Evolutionary conservation across 1,140 invertebrate species (phyloP).

Genomic region (Zaprionus africanus): DNA sequence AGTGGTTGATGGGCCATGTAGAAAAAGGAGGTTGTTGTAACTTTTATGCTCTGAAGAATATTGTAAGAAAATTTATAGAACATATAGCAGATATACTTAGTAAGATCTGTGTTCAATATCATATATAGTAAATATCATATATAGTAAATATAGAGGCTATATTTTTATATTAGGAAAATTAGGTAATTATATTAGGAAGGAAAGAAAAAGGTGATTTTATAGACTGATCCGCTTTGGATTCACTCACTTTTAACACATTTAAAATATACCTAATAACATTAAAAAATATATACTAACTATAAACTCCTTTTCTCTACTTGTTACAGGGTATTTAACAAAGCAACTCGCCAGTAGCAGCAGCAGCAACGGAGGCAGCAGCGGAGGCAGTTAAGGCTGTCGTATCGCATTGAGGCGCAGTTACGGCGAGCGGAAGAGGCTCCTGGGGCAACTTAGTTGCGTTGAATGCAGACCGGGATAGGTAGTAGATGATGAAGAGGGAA

Average conservation of each 20-base stretch:
- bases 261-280: not conserved
- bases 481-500: not conserved
- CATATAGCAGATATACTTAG: not conserved
- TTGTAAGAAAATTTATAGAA: not conserved
- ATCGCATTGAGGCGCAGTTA: constrained; percentile 19
- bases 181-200: too few species aligned
- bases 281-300: too few species aligned
- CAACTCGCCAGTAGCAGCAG: not conserved
- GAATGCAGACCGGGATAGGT: not conserved
- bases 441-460: constrained; percentile 21
- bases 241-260: not conserved
- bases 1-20: not conserved
- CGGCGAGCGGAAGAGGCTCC: constrained; percentile 34
- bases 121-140: too few species aligned
- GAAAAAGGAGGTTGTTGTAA: not conserved
- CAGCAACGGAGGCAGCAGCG: not conserved
- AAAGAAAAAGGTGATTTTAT: not conserved
- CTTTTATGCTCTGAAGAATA: not conserved
- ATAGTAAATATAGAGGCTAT: too few species aligned
- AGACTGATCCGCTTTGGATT: too few species aligned
- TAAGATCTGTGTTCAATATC: not conserved
- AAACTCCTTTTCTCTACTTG: not conserved
- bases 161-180: too few species aligned
- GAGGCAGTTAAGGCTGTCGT: constrained; percentile 12
- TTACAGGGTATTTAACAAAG: constrained; percentile 27